Evolutionary conservation across 2,113 vertebrate genomes (phyloP).

Genomic region (Channa argus): DNA sequence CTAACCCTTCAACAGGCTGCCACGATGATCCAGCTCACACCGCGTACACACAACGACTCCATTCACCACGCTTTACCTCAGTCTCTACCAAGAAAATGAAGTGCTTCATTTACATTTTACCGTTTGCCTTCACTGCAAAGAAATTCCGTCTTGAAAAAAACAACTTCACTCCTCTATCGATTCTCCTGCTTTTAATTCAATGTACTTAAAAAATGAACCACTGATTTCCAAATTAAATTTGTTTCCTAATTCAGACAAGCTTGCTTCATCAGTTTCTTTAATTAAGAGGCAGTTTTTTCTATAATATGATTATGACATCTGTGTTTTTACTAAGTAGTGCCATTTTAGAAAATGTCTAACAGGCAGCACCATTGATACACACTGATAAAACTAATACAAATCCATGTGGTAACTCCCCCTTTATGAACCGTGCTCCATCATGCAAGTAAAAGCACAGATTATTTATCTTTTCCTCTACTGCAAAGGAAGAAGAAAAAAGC

Average conservation of each 20-base stretch:
- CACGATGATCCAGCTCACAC: slow-evolving; percentile 35
- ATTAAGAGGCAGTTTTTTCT: slow-evolving; percentile 17
- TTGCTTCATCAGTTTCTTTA: slow-evolving; percentile 37
- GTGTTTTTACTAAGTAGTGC: background rate
- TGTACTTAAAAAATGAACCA: slow-evolving; percentile 15
- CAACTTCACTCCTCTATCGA: slow-evolving; percentile 9
- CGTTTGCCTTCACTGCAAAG: slow-evolving; percentile 58
- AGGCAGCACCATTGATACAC: background rate
- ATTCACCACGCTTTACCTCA: slow-evolving; percentile 67
- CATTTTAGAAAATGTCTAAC: slow-evolving; percentile 8
- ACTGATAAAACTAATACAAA: too few relatives aligned
- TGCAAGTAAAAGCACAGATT: background rate
- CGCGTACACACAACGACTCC: slow-evolving; percentile 64
- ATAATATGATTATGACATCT: background rate
- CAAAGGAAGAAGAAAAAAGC: too few relatives aligned
- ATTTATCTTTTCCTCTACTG: too few relatives aligned
- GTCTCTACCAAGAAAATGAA: slow-evolving; percentile 36
- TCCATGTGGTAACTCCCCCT: background rate
- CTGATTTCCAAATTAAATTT: slow-evolving; percentile 11
- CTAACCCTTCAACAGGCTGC: slow-evolving; percentile 10
- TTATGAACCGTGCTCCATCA: background rate
- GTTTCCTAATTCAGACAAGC: slow-evolving; percentile 8
- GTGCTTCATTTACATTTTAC: slow-evolving; percentile 57
- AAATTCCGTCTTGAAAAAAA: slow-evolving; percentile 19
- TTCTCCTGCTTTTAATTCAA: slow-evolving; percentile 31